Base-by-base conservation (phyloP, 2,888 invertebrate genomes). In the Zelleria hepariella region DNA sequence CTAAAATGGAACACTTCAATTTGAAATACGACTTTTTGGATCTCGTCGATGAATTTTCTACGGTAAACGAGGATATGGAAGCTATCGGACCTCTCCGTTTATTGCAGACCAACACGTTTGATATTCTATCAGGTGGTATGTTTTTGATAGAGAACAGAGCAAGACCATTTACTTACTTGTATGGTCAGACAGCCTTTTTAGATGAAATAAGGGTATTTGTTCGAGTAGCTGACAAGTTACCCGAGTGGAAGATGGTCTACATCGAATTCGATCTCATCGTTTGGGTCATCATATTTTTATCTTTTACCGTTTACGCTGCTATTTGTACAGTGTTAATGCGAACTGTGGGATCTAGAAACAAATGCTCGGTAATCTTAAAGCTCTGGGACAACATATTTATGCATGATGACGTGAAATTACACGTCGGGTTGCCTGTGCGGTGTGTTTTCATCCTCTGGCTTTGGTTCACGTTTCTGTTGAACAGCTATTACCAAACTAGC, bases 181-280 rank as follows among this genome's bases (percentile, higher is more conserved):
- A 65, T 58, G 68, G 68, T 1, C 73, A 80, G 53, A 60, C 74
- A 4, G 66, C 73, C 2, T 69, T 65, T n/a, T 58, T 61, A 1
- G 82, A 82, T 25, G 70, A 75, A 24, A 26, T 81, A 0, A 68
- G 66, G 26, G 59, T 74, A 18, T 61, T 77, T n/a, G 77, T 82
- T 0, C 71, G 71, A 59, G 70, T 58, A 63, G 71, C 80, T 2
- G 61, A 63, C 0, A 21, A 26, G 0, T 66, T 70, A 2, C 64
- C 72, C 0, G 4, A 52, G 6, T 77, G 74, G 74, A 75, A 73
- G 62, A 70, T 69, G 52, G 49, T 73, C 6, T 76, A 75, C 60
- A 59, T 72, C 3, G 78, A 71, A 62, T 80, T 81, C 48, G 58
- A 68, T 1, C 2, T 53, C 1, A 18, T 58, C 0, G 72, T 78